Base-by-base conservation (phyloP, 2,113 vertebrate species). In the Daphoenositta chrysoptera region DNA sequence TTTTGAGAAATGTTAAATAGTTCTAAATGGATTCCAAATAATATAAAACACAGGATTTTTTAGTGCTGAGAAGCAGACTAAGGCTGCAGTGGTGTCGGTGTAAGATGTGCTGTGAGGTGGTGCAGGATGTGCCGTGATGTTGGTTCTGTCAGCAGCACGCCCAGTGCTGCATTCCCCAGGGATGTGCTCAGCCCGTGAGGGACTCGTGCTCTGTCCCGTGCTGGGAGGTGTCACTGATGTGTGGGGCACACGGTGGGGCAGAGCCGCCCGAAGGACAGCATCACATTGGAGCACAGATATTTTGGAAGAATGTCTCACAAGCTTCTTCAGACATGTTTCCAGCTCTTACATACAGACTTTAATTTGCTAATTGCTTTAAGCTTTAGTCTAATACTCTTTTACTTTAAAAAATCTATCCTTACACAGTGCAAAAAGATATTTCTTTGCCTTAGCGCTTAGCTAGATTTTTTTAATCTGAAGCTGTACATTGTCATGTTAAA, bases 41-140 rank as follows among this genome's bases (percentile, higher is more conserved):
- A 19, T 39, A 54, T 1, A 33, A 79, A 61, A 13, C 6, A 7
- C 0, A 2, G 1, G 3, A n/a, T 42, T 40, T 56, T 65, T 51
- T 45, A 24, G 27, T 42, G 23, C 26, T 40, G 50, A 33, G 79
- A 44, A 30, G 60, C 47, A 16, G n/a, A 33, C 15, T 31, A 20
- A 51, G 26, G 48, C 27, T 54, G 5, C 30, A 63, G 0, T 4
- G 16, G 35, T 1, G 1, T 72, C 56, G 27, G 64, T 40, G 22
- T 57, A n/a, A 53, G 75, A 7, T 16, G 83, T 53, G 10, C 19
- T 45, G 17, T 75, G 56, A 37, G 37, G 22, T 8, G n/a, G n/a
- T 51, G n/a, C 1, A 16, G 40, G 33, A 30, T 21, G 56, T 56
- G 47, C 40, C 48, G 45, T 27, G 33, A 13, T 2, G 23, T 22